These are phyloP conservation scores for Coelopa pilipes DNA, from an alignment of 2,888 invertebrate genomes.

Conservation along the genomic window DNA sequence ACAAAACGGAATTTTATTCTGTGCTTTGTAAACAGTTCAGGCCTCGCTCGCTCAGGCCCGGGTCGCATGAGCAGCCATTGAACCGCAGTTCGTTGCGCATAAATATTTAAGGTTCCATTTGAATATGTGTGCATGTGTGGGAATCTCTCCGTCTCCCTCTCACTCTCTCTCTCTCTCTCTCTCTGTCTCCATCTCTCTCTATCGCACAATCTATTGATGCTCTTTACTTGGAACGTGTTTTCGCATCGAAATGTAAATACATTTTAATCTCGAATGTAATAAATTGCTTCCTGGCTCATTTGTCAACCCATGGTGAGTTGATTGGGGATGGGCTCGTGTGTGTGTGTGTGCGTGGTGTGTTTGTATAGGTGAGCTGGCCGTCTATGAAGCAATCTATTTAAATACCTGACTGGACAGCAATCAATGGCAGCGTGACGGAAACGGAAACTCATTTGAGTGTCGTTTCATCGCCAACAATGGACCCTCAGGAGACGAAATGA, in stretches of 20 bases:
- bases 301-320: not conserved
- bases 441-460: constrained; percentile 17
- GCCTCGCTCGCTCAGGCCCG: not conserved
- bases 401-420: not conserved
- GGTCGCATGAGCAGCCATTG: not conserved
- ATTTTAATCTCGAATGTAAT: too few species aligned
- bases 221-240: too few species aligned
- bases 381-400: not conserved
- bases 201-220: too few species aligned
- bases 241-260: too few species aligned
- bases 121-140: constrained; percentile 1
- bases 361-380: not conserved
- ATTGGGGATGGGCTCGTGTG: not conserved
- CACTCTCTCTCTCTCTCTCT: too few species aligned
- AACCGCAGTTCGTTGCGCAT: not conserved
- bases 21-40: not conserved
- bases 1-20: not conserved
- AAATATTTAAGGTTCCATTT: constrained; percentile 18
- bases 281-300: too few species aligned
- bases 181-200: too few species aligned
- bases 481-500: not conserved
- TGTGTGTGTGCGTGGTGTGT: not conserved
- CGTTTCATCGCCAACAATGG: not conserved
- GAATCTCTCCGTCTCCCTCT: too few species aligned
- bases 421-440: not conserved